Evolutionary conservation across 1,140 invertebrate species (phyloP).

Genomic region (Hormaphis cornu): DNA sequence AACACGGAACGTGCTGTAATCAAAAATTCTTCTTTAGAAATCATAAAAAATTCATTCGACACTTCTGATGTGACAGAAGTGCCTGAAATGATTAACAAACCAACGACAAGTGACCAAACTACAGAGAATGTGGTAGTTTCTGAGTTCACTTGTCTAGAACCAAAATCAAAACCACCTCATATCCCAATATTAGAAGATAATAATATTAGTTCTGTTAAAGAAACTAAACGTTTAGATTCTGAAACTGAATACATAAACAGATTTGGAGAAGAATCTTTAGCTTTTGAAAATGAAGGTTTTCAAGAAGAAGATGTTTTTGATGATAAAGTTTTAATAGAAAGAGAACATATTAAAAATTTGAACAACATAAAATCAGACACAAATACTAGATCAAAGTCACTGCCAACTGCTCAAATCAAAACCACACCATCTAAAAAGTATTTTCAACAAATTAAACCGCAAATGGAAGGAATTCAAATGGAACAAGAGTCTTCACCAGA

Average conservation of each 20-base stretch:
- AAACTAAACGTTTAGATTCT: slow-evolving; percentile 39
- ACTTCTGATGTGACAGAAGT: slow-evolving; percentile 20
- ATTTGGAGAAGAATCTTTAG: slow-evolving; percentile 41
- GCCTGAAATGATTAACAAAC: slow-evolving; percentile 22
- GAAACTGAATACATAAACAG: slow-evolving; percentile 40
- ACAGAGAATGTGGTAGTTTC: slow-evolving; percentile 36
- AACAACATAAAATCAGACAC: neutral
- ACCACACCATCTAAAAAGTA: neutral
- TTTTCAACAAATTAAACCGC: slow-evolving; percentile 19
- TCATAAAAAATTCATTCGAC: neutral
- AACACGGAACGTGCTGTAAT: neutral
- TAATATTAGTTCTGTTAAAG: neutral
- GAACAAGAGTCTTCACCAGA: slow-evolving; percentile 48
- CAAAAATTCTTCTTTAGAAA: slow-evolving; percentile 14
- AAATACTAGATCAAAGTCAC: neutral
- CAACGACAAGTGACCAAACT: slow-evolving; percentile 35
- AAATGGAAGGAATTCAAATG: slow-evolving; percentile 38
- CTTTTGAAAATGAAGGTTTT: slow-evolving; percentile 42
- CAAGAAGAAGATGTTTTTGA: slow-evolving; percentile 30
- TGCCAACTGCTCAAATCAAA: neutral
- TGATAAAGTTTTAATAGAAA: neutral
- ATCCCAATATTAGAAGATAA: neutral
- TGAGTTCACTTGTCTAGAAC: slow-evolving; percentile 31
- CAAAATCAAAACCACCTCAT: neutral
- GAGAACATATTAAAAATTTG: neutral